A percentile compares a stretch with the other conserved stretches of the same genome.
Evolutionary conservation across 1,140 invertebrate genomes (phyloP).

Genomic region (Epicauta chinensis): DNA sequence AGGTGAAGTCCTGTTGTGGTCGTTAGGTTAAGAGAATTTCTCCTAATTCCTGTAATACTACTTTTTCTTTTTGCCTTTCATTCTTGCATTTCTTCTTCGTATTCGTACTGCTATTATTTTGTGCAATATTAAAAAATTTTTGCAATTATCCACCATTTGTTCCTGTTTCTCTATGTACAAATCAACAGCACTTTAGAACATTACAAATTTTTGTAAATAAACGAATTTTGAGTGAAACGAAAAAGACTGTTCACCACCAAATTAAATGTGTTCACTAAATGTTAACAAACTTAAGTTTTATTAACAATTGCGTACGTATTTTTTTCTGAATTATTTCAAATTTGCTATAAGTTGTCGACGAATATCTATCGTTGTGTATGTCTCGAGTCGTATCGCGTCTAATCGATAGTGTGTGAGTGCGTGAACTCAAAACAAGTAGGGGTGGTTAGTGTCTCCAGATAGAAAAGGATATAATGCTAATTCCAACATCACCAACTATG

Average conservation of each 20-base stretch:
- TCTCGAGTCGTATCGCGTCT: background rate
- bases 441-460: background rate
- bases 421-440: background rate
- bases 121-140: slow-evolving; percentile 4
- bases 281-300: too few species aligned
- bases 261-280: slow-evolving; percentile 5
- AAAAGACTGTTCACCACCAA: slow-evolving; percentile 12
- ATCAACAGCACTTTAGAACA: too few species aligned
- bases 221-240: slow-evolving; percentile 10
- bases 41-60: background rate
- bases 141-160: too few species aligned
- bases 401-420: slow-evolving; percentile 12
- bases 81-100: background rate
- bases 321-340: too few species aligned
- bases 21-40: slow-evolving; percentile 29
- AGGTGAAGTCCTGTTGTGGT: slow-evolving; percentile 42
- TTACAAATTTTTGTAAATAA: too few species aligned
- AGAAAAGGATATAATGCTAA: slow-evolving; percentile 31
- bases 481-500: slow-evolving; percentile 34
- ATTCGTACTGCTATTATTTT: background rate
- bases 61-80: slow-evolving; percentile 1
- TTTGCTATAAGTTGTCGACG: too few species aligned
- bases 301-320: too few species aligned
- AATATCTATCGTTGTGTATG: too few species aligned
- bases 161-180: too few species aligned